phyloP scores from a whole-genome alignment of 2,888 invertebrate species.

The Bombylius discolor region DNA sequence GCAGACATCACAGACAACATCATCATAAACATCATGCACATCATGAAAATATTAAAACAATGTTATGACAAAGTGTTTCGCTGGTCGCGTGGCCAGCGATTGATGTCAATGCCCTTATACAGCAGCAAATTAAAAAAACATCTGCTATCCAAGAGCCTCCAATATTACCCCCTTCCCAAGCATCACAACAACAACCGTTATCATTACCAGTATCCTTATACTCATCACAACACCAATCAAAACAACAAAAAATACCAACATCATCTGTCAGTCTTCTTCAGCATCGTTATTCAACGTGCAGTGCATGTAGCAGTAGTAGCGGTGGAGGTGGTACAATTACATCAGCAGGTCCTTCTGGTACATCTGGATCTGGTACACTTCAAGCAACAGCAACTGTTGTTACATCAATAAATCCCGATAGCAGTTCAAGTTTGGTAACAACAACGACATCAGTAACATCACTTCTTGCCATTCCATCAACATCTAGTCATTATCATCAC shows the following conservation, averaged over 20 bases:
- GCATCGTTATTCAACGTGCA: neutral
- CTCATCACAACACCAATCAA: neutral
- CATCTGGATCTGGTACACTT: neutral
- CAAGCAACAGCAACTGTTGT: constrained; percentile 8
- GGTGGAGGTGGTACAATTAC: neutral
- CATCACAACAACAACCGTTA: neutral
- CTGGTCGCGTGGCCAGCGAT: constrained; percentile 39
- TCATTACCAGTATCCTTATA: neutral
- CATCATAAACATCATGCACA: constrained; percentile 25
- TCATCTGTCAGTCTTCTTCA: neutral
- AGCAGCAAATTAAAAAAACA: constrained; percentile 33
- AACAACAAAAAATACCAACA: neutral
- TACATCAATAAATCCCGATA: constrained; percentile 10
- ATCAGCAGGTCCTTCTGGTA: neutral
- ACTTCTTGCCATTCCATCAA: constrained; percentile 6
- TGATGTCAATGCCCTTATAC: constrained; percentile 34
- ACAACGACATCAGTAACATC: constrained; percentile 6
- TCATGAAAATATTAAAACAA: constrained; percentile 24
- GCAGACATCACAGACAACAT: constrained; percentile 1
- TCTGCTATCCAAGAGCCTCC: constrained; percentile 28
- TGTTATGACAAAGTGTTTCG: constrained; percentile 39
- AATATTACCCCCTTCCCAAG: neutral
- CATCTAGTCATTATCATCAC: constrained; percentile 1
- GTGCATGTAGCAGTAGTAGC: constrained; percentile 3
- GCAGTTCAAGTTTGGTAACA: constrained; percentile 2